Base-by-base conservation (phyloP, 2,888 invertebrate genomes). In the Falcaria lacertinaria region DNA sequence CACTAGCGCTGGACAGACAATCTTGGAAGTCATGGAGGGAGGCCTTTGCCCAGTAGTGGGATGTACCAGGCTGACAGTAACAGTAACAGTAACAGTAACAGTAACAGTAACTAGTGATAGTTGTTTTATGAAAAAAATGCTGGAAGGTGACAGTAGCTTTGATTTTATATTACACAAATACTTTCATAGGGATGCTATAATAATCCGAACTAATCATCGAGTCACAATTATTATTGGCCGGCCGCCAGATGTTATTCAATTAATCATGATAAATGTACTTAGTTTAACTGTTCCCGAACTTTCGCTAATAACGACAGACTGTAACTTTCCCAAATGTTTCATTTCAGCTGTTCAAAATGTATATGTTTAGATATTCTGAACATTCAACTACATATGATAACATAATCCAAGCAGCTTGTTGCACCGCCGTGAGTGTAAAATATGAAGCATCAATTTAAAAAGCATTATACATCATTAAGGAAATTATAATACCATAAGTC, bases 401-500 rank as follows among this genome's bases (percentile, higher is more conserved):
- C n/a, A n/a, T n/a, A n/a, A n/a, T n/a, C n/a, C n/a, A n/a, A n/a
- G n/a, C n/a, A n/a, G n/a, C n/a, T n/a, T n/a, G n/a, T n/a, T n/a
- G n/a, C n/a, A n/a, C n/a, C n/a, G n/a, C n/a, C n/a, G 8, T 13
- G 25, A 13, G n/a, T 8, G 43, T 40, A 19, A 36, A 42, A 43
- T 34, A 43, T 36, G 15, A 37, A 11, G 28, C 11, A 11, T 11
- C 11, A 25, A 16, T 47, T 32, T 36, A n/a, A 33, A 48, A 42
- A 25, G 28, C 17, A 46, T 36, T 28, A 39, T 36, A 15, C 22
- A 44, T 52, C 47, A 47, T 40, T 51, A 52, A 52, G 55, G 56
- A 54, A 64, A 67, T 69, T 58, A 64, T 69, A 69, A 73, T 62
- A 53, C 62, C 54, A 64, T 68, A 69, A 68, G 57, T 69, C 62